Conservation (phyloP, 2,113 vertebrate species). For the Fregata magnificens region DNA sequence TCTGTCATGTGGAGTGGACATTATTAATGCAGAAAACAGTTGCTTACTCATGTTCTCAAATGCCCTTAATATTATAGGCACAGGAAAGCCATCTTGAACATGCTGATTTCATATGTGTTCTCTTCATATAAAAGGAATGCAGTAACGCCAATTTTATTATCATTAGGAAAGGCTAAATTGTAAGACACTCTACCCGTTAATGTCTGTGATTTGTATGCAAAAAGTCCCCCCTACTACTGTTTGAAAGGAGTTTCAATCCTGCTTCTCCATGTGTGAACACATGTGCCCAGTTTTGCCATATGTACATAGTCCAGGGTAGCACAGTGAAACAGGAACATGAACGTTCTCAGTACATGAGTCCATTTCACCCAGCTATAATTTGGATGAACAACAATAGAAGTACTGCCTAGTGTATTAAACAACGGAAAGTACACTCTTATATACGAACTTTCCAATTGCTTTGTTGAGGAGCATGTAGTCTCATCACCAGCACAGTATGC, state of each 20-base stretch:
- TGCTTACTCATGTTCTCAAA: neutral
- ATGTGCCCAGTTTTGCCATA: neutral
- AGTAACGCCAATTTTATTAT: neutral
- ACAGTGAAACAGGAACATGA: neutral
- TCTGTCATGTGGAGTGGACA: neutral
- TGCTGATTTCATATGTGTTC: neutral
- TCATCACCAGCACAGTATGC: neutral
- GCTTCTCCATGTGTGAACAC: neutral
- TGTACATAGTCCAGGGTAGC: neutral
- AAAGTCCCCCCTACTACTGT: neutral
- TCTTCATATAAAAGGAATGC: neutral
- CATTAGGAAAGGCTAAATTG: neutral
- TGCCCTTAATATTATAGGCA: neutral
- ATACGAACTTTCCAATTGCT: neutral
- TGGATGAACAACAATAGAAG: neutral
- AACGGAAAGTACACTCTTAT: neutral
- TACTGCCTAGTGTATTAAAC: neutral
- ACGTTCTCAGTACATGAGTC: neutral
- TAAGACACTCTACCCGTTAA: neutral
- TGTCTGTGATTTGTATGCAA: neutral
- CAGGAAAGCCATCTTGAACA: neutral
- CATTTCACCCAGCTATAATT: neutral
- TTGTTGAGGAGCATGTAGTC: neutral
- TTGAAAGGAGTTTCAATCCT: neutral
- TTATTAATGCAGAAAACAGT: constrained; percentile 35